Conservation (phyloP, 2,113 vertebrate genomes). For the Aplodontia rufa region DNA sequence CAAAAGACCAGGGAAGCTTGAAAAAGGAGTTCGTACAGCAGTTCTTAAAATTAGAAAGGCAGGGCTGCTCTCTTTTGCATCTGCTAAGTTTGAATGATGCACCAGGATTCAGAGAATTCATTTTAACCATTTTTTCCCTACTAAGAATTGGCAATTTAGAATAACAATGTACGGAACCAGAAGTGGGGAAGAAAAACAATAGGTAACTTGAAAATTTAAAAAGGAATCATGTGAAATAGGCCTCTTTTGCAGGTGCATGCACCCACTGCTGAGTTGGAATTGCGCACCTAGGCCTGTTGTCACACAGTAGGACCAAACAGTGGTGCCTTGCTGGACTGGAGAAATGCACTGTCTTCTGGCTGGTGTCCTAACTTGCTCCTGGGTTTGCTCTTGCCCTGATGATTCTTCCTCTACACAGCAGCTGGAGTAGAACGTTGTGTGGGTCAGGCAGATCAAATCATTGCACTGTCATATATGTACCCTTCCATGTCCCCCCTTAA, state of each 20-base stretch:
- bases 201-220: not conserved
- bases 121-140: not conserved
- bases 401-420: too few relatives aligned
- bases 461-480: not conserved
- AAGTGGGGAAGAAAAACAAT: not conserved
- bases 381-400: not conserved
- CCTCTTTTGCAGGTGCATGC: accelerated
- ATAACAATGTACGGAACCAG: not conserved
- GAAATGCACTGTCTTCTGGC: accelerated
- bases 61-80: conserved; percentile 4
- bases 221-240: not conserved
- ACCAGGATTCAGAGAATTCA: conserved; percentile 35
- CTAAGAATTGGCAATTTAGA: conserved; percentile 4
- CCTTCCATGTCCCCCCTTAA: not conserved
- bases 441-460: not conserved
- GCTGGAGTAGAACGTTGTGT: not conserved
- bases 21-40: conserved; percentile 58
- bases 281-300: accelerated
- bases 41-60: conserved; percentile 66
- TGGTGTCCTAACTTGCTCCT: not conserved
- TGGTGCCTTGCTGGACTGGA: not conserved
- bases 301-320: accelerated
- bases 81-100: conserved; percentile 39
- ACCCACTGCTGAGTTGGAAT: too few relatives aligned
- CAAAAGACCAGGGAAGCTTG: conserved; percentile 58